Evolutionary conservation across 30 jellyfish, hydroid and myxozoan genomes (phyloP), one percentile per base, ranked within the genome.

Genomic region (Turritopsis rubra): DNA sequence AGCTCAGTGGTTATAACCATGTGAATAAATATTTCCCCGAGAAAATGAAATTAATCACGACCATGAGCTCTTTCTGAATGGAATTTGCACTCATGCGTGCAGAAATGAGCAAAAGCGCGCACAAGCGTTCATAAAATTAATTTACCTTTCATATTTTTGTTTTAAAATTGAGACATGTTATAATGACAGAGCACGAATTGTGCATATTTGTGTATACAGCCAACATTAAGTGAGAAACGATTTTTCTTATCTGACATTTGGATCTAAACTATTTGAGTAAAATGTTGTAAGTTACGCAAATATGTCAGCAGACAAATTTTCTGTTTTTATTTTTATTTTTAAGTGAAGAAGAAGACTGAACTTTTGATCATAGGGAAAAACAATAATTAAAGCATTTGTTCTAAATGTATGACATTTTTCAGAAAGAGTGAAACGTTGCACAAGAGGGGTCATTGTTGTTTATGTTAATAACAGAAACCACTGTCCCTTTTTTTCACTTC

Each of bases 41-140:
- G 60, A 41, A 41, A 41, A 41, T 41, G 60, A 41, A 41, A 41
- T 68, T 68, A 68, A 68, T 19, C 77, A 27, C 77, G 31, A 68
- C 77, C 28, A 22, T 68, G 30, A 27, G 30, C 23, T 27, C 77
- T n/a, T 68, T 68, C 77, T 68, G 77, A 68, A 68, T 68, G 19
- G 30, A 68, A 68, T 68, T 68, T 68, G 77, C 77, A 68, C 28
- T 27, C 77, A 68, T 7, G 77, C 77, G 77, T 68, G 77, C 77
- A 19, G 30, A 0, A 1, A n/a, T 68, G 30, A 68, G 77, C 77
- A 68, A 68, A 68, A 68, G 30, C 77, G 77, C 77, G 30, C 28
- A 27, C 77, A 68, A 23, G 77, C 77, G 30, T 23, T 27, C 77
- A 68, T n/a, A 0, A 23, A 27, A 68, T 68, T 68, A 1, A 41